Evolutionary conservation across 2,113 vertebrate species (phyloP).

Genomic region (Erythrolamprus reginae): DNA sequence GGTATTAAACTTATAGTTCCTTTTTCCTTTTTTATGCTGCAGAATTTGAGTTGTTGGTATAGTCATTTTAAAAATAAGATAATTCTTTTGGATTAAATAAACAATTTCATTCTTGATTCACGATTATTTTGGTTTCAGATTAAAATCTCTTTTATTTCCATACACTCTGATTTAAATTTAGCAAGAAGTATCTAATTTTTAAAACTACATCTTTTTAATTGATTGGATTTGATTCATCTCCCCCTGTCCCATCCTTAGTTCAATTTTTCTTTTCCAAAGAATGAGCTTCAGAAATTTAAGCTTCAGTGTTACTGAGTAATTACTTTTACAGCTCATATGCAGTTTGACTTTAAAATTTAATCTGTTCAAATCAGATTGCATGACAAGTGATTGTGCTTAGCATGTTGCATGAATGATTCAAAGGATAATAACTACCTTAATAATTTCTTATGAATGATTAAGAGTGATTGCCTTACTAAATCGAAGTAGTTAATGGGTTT

Average conservation of each 20-base stretch:
- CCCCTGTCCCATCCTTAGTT: neutral
- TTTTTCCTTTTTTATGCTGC: neutral
- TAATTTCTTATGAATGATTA: slow-evolving; percentile 68
- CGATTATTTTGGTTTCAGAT: slow-evolving; percentile 20
- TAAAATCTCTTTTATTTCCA: neutral
- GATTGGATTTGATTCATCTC: neutral
- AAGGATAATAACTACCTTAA: slow-evolving; percentile 56
- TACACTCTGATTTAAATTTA: slow-evolving; percentile 32
- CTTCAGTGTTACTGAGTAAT: slow-evolving; percentile 56
- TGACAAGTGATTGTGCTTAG: slow-evolving; percentile 55
- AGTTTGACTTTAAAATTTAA: slow-evolving; percentile 62
- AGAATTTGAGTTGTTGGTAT: neutral
- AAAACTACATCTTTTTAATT: slow-evolving; percentile 4
- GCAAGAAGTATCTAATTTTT: slow-evolving; percentile 22
- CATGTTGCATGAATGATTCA: slow-evolving; percentile 66
- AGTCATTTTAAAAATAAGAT: neutral
- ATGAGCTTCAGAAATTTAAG: slow-evolving; percentile 52
- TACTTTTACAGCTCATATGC: slow-evolving; percentile 50
- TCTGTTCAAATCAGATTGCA: slow-evolving; percentile 61
- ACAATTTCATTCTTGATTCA: slow-evolving; percentile 21
- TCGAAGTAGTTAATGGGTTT: slow-evolving; percentile 34
- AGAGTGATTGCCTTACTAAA: slow-evolving; percentile 54
- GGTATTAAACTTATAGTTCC: neutral
- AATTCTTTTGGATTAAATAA: neutral
- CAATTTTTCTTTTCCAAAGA: slow-evolving; percentile 33